A percentile compares a stretch with the other conserved stretches of the same genome.
Evolutionary conservation across 2,888 invertebrate genomes (phyloP).

Genomic region (Leucania comma): DNA sequence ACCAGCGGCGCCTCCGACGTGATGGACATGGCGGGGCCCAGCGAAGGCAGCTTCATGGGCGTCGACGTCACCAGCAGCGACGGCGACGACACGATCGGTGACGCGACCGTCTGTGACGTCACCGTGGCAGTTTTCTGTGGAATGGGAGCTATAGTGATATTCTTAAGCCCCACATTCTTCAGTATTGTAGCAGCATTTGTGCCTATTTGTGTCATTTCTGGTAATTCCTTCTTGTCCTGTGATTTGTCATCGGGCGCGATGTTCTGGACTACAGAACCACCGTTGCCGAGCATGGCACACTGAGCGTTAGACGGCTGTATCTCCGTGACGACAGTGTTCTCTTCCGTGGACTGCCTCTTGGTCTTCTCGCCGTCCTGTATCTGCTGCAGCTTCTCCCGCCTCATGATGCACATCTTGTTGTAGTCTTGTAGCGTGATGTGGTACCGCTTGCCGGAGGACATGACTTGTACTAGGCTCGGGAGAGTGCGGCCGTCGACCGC

Average conservation of each 20-base stretch:
- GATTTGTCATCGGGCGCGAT: constrained; percentile 72
- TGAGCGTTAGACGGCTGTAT: constrained; percentile 76
- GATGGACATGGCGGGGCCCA: constrained; percentile 80
- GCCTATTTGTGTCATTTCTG: constrained; percentile 75
- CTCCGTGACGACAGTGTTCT: constrained; percentile 80
- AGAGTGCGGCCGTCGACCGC: constrained; percentile 91
- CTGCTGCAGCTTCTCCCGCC: constrained; percentile 92
- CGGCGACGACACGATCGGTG: constrained; percentile 75
- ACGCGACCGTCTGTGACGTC: constrained; percentile 77
- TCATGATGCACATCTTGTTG: constrained; percentile 94
- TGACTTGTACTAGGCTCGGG: constrained; percentile 93
- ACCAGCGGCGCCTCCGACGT: constrained; percentile 77
- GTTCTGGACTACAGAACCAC: constrained; percentile 81
- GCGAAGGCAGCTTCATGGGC: constrained; percentile 79
- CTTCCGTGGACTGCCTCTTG: constrained; percentile 70
- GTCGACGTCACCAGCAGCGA: constrained; percentile 77
- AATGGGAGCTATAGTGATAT: constrained; percentile 88
- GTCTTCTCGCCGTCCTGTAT: constrained; percentile 87
- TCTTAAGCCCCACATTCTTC: constrained; percentile 87
- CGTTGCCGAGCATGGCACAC: constrained; percentile 80
- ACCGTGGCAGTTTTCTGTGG: constrained; percentile 83
- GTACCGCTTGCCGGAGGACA: constrained; percentile 94
- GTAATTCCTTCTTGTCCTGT: constrained; percentile 71
- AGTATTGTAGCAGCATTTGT: constrained; percentile 85
- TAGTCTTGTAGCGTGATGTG: constrained; percentile 95